Conservation (phyloP, 35 echinoderm and acorn worm species). For the Amphiura filiformis region DNA sequence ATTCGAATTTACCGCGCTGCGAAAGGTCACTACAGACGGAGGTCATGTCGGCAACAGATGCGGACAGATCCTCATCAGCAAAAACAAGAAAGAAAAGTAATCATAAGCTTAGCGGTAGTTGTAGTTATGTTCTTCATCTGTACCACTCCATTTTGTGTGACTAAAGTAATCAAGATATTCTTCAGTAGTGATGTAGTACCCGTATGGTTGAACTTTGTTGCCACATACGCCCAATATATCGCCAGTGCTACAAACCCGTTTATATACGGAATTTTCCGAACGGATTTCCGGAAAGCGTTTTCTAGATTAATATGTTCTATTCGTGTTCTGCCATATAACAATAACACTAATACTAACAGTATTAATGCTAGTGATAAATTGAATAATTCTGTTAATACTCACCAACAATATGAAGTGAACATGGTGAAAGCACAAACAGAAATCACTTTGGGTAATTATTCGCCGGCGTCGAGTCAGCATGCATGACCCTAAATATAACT, state of each 20-base stretch:
- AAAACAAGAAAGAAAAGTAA: conserved; percentile 20
- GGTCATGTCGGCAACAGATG: background rate
- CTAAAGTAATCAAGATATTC: conserved; percentile 58
- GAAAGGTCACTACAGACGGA: background rate
- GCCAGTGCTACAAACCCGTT: conserved; percentile 52
- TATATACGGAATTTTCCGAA: conserved; percentile 50
- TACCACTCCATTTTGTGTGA: conserved; percentile 61
- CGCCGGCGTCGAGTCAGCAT: no score
- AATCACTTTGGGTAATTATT: no score
- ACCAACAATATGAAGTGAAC: no score
- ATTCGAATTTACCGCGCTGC: conserved; percentile 27
- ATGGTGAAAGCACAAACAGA: no score
- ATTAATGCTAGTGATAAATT: background rate
- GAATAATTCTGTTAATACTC: background rate
- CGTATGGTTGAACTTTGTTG: conserved; percentile 17
- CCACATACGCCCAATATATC: conserved; percentile 11
- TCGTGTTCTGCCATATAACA: background rate
- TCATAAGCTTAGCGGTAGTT: conserved; percentile 35
- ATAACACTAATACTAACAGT: background rate
- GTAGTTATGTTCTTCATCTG: conserved; percentile 45
- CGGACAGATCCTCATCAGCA: background rate
- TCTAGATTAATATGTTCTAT: conserved; percentile 15
- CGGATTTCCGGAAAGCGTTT: conserved; percentile 37
- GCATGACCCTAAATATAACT: no score
- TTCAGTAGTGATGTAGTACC: conserved; percentile 9